These are phyloP conservation scores for Lasioglossum pauxillum DNA, from an alignment of 2,888 invertebrate species.

Conservation along the genomic window DNA sequence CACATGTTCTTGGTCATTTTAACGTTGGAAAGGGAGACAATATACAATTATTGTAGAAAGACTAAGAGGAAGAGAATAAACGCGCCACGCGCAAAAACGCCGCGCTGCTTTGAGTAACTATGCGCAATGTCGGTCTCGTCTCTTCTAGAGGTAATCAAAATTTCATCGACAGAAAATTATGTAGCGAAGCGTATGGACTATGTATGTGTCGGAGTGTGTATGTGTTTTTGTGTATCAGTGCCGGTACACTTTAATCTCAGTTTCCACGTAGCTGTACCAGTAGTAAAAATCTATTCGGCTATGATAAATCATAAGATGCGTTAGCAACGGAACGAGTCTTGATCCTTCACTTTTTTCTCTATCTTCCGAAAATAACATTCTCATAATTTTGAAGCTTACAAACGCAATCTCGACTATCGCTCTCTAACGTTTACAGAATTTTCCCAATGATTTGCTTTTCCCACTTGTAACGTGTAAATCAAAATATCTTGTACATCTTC, in stretches of 20 bases:
- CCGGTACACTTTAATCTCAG: conserved; percentile 69
- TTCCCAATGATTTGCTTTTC: conserved; percentile 8
- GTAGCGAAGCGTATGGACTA: conserved; percentile 72
- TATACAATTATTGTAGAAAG: conserved; percentile 48
- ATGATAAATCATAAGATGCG: conserved; percentile 55
- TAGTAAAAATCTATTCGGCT: conserved; percentile 52
- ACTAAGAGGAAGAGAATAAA: conserved; percentile 63
- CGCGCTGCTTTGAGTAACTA: conserved; percentile 27
- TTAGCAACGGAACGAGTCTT: conserved; percentile 61
- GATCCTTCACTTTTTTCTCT: conserved; percentile 6
- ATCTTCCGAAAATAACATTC: conserved; percentile 11
- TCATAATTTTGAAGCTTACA: conserved; percentile 20
- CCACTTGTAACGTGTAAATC: conserved; percentile 22
- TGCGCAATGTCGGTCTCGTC: conserved; percentile 30
- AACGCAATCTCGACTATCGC: conserved; percentile 17
- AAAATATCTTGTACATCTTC: conserved; percentile 15
- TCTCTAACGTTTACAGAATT: conserved; percentile 28
- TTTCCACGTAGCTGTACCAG: conserved; percentile 68
- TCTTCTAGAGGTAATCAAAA: conserved; percentile 45
- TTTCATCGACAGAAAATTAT: conserved; percentile 63
- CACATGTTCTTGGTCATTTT: conserved; percentile 21
- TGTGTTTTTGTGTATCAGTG: conserved; percentile 47
- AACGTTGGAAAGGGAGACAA: conserved; percentile 47
- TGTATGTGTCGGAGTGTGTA: conserved; percentile 49
- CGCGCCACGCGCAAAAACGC: conserved; percentile 24